Base-by-base conservation (phyloP, 2,797 vertebrate genomes). In the Sebastes ruberrimus region DNA sequence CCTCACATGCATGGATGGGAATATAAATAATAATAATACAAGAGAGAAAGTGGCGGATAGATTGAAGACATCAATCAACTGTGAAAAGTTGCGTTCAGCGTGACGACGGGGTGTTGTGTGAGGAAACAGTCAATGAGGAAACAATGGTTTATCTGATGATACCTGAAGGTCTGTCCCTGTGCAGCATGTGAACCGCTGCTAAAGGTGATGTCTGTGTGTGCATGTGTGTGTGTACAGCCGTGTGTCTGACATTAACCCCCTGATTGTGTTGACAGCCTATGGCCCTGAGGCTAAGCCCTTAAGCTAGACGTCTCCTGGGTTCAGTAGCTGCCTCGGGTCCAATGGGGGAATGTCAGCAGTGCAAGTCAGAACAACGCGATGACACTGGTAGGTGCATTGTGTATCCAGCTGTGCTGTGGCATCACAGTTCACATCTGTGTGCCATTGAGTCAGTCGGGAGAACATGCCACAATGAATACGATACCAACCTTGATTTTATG, bases 241-340 rank as follows among this genome's bases (percentile, higher is more conserved):
- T 80, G 77, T 75, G 76, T 88, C 71, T 91, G 82, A 88, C 86
- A 83, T 92, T 88, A 92, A 88, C 86, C 81, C 78, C 10, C 27
- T 85, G 82, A 90, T 83, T 85, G 85, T 78, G 88, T 74, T 88
- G 90, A 90, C 86, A 90, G 87, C 85, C 78, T 79, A 61, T 74
- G 84, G 78, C 86, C 83, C 72, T 2, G 59, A 88, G 78, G 84
- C 74, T 72, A 76, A 90, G 76, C 71, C 83, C 76, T 84, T 72
- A 82, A 89, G 74, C 61, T n/a, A 73, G 66, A 79, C 13, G 18
- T 86, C 79, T 88, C 80, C 84, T 84, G 86, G 85, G 80, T 74
- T 89, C 83, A 84, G 71, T 42, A n/a, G 71, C 65, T 71, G 82
- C 86, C 84, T 81, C 70, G 4, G 86, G 81, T 86, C 61, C 76